Base-by-base conservation (phyloP, 2,888 invertebrate genomes). In the Cosmia pyralina region DNA sequence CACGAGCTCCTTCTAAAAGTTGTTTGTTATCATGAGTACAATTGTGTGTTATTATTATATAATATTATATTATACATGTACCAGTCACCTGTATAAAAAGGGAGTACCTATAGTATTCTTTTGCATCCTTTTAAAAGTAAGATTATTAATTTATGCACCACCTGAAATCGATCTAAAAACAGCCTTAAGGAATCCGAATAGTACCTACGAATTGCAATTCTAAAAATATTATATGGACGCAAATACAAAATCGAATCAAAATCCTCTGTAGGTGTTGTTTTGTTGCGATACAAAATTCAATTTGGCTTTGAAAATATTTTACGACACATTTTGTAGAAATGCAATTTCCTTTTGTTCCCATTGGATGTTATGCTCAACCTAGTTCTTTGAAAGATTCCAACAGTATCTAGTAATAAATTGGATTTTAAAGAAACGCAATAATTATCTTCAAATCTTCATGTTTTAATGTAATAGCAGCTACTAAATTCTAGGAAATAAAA, bases 281-380 rank as follows among this genome's bases (percentile, higher is more conserved):
- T 41, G 55, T 59, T 64, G 28, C 58, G 53, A 77, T 52, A 66
- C 58, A 46, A 71, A 81, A 81, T 81, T 77, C 73, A 77, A 81
- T 81, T 81, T 75, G n/a, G 58, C 65, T 66, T 38, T 28, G 60
- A 81, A 78, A 75, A 78, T 78, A 78, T 75, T 71, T 75, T 59
- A 71, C 62, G 58, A 71, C 50, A 66, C 58, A 68, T 69, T 75
- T 62, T 50, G n/a, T 59, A 59, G 57, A 71, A 62, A 80, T 81
- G 71, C 78, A 66, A 60, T 75, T 69, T 71, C 28, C 66, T 63
- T 69, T 63, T 50, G 68, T 71, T 71, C 55, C 15, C 48, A 57
- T 63, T 22, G 52, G 0, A n/a, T 38, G 11, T 52, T 8, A n/a
- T 52, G n/a, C 62, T 69, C 69, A 63, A 57, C 15, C 38, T n/a